Evolutionary conservation across 2,113 vertebrate genomes (phyloP).

Genomic region (Marmota monax): DNA sequence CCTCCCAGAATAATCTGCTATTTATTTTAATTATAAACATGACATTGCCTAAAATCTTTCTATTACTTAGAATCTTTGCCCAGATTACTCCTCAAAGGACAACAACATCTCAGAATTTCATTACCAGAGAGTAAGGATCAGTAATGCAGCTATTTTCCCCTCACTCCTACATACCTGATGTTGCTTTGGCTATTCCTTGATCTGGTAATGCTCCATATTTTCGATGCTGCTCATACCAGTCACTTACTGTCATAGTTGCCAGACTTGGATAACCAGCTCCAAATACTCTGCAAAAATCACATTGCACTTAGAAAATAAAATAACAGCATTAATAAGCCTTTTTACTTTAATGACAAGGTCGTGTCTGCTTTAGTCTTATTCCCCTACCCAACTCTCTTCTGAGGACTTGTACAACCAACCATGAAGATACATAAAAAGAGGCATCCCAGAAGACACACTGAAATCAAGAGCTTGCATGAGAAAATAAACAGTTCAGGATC

Average conservation of each 20-base stretch:
- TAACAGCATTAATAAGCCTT: not conserved
- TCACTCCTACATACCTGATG: conserved; percentile 83
- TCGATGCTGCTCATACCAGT: conserved; percentile 96
- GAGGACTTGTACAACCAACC: not conserved
- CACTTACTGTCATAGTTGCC: conserved; percentile 95
- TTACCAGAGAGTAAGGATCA: not conserved
- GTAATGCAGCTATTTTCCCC: not conserved
- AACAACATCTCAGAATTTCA: conserved; percentile 12
- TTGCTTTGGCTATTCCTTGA: conserved; percentile 85
- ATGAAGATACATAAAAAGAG: not conserved
- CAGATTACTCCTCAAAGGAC: conserved; percentile 25
- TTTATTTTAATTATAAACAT: conserved; percentile 44
- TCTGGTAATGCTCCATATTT: conserved; percentile 88
- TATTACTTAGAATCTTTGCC: not conserved
- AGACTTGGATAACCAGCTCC: conserved; percentile 96
- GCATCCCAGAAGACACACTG: not conserved
- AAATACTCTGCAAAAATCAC: conserved; percentile 91
- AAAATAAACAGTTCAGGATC: conserved; percentile 20
- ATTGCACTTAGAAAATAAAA: conserved; percentile 60
- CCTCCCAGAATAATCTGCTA: not conserved
- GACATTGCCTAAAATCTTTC: conserved; percentile 22
- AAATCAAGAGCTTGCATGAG: conserved; percentile 29
- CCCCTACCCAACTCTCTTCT: not conserved
- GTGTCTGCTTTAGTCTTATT: not conserved
- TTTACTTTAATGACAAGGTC: conserved; percentile 51